A percentile compares a stretch with the other conserved stretches of the same genome.
phyloP scores from a whole-genome alignment of 2,113 vertebrate species.

The Ictalurus punctatus region DNA sequence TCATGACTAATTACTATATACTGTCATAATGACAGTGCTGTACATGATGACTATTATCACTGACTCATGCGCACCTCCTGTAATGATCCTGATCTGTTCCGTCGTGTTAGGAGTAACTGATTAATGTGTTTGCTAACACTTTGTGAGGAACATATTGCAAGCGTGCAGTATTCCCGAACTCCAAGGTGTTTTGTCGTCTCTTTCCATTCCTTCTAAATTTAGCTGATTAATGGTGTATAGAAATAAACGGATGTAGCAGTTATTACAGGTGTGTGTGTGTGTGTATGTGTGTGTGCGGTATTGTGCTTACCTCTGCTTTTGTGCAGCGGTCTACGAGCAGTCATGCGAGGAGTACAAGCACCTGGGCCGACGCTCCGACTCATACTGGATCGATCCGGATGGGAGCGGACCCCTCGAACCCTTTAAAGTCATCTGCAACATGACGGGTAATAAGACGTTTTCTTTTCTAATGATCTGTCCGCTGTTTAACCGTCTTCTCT shows the following conservation, averaged over 20 bases:
- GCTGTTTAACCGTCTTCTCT: background rate
- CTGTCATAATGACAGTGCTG: background rate
- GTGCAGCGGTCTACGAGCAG: slow-evolving; percentile 87
- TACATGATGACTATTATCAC: background rate
- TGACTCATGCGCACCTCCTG: background rate
- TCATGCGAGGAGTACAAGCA: slow-evolving; percentile 97
- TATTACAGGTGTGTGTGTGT: background rate
- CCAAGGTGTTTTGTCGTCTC: background rate
- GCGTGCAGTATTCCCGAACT: background rate
- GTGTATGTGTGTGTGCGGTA: background rate
- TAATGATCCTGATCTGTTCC: background rate
- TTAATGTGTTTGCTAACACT: background rate
- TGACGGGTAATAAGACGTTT: slow-evolving; percentile 80
- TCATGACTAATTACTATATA: background rate
- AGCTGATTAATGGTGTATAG: slow-evolving; percentile 18
- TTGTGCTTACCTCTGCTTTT: slow-evolving; percentile 47
- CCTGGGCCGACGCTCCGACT: slow-evolving; percentile 84
- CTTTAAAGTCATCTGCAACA: slow-evolving; percentile 90
- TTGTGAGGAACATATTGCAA: background rate
- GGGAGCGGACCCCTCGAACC: slow-evolving; percentile 87
- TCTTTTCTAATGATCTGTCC: background rate
- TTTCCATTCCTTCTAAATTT: background rate
- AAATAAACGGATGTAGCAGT: slow-evolving; percentile 25
- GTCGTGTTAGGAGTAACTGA: background rate
- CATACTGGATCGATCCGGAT: slow-evolving; percentile 95